Conservation (phyloP, 2,113 vertebrate species). For the Zosterops hypoxanthus region DNA sequence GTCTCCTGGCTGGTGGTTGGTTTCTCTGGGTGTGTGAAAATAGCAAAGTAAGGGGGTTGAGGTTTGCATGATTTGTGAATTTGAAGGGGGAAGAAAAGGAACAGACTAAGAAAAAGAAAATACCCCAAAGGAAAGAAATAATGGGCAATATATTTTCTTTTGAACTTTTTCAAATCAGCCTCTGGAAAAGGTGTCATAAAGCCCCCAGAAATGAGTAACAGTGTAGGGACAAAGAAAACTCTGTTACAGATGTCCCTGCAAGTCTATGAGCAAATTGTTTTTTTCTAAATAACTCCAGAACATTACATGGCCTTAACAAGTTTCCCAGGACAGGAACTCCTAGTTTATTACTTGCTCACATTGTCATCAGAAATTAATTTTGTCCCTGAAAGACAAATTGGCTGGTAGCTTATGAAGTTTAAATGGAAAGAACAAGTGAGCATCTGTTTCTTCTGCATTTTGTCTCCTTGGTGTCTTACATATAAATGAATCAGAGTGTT, state of each 20-base stretch:
- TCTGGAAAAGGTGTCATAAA: slow-evolving; percentile 77
- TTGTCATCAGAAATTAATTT: slow-evolving; percentile 99
- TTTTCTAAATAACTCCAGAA: slow-evolving; percentile 78
- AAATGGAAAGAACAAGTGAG: slow-evolving; percentile 94
- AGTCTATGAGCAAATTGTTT: slow-evolving; percentile 72
- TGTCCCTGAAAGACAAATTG: slow-evolving; percentile 98
- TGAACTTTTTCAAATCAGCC: slow-evolving; percentile 66
- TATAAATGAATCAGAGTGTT: slow-evolving; percentile 99
- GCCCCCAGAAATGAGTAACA: slow-evolving; percentile 65
- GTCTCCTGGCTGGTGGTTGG: not conserved
- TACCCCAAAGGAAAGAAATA: slow-evolving; percentile 68
- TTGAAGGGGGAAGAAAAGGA: slow-evolving; percentile 25
- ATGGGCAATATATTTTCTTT: slow-evolving; percentile 68
- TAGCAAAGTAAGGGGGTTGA: not conserved
- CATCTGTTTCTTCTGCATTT: slow-evolving; percentile 92
- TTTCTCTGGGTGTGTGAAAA: not conserved
- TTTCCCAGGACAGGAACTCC: slow-evolving; percentile 93
- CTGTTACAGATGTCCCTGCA: slow-evolving; percentile 72
- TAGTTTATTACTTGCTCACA: slow-evolving; percentile 90
- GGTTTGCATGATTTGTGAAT: slow-evolving; percentile 37
- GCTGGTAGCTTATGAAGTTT: slow-evolving; percentile 94
- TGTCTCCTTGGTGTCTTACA: slow-evolving; percentile 98
- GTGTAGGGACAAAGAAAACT: slow-evolving; percentile 73
- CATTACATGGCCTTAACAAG: slow-evolving; percentile 84
- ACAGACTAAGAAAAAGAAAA: slow-evolving; percentile 42